These are phyloP conservation scores for Aplodontia rufa DNA, from an alignment of 2,113 vertebrate species.

Conservation along the genomic window DNA sequence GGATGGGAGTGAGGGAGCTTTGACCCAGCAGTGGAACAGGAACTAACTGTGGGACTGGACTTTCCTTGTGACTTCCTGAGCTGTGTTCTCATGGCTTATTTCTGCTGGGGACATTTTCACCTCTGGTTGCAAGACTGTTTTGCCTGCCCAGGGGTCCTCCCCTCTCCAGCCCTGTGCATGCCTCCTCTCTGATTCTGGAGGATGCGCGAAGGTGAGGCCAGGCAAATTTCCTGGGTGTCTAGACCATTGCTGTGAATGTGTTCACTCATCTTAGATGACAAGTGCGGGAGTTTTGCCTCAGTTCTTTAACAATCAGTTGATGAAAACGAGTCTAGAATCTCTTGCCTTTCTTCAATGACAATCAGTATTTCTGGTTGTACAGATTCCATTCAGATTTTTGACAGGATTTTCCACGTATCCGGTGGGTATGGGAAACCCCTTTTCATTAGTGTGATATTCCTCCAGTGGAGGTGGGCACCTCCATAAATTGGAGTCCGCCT, in stretches of 20 bases:
- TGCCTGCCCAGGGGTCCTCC: background rate
- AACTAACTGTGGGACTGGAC: too few species aligned
- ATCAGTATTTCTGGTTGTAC: background rate
- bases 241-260: fast-evolving
- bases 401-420: background rate
- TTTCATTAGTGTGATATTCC: background rate
- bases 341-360: background rate
- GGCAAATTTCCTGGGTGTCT: background rate
- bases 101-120: background rate
- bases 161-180: background rate
- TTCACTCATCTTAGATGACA: background rate
- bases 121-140: background rate
- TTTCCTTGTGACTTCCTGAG: too few species aligned
- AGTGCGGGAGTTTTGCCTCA: background rate
- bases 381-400: background rate
- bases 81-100: background rate
- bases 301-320: background rate
- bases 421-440: background rate
- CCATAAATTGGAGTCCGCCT: too few species aligned
- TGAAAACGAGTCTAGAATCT: background rate
- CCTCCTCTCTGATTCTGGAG: background rate
- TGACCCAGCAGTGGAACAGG: background rate
- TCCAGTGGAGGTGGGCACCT: background rate
- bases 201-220: background rate
- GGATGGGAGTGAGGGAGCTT: background rate